Conservation (phyloP, 2,113 vertebrate species). For the Kryptolebias marmoratus region DNA sequence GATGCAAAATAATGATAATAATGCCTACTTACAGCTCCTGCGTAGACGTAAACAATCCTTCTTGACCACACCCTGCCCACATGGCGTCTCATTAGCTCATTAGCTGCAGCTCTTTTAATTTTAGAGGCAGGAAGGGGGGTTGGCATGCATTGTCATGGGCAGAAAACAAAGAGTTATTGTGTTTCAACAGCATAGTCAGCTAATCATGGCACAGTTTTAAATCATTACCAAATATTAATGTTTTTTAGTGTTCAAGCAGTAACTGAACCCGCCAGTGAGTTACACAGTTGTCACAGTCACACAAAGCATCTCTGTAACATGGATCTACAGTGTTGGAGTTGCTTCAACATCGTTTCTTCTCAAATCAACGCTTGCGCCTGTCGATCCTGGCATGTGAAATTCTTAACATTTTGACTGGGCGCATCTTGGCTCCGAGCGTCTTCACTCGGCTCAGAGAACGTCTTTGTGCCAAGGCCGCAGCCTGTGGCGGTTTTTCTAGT, state of each 20-base stretch:
- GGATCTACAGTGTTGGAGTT: conserved; percentile 31
- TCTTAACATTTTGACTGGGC: conserved; percentile 82
- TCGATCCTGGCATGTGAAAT: conserved; percentile 80
- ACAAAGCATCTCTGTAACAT: conserved; percentile 19
- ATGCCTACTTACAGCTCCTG: conserved; percentile 78
- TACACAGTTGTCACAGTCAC: conserved; percentile 31
- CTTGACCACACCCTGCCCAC: conserved; percentile 68
- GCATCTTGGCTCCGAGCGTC: conserved; percentile 80
- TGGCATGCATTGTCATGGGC: conserved; percentile 2
- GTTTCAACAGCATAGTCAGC: not conserved
- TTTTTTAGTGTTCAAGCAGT: not conserved
- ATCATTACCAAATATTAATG: not conserved
- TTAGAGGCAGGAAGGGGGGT: conserved; percentile 17
- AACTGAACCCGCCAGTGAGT: conserved; percentile 7
- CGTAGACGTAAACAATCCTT: conserved; percentile 71
- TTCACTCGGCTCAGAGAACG: conserved; percentile 78
- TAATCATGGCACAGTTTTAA: not conserved
- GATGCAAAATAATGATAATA: conserved; percentile 95
- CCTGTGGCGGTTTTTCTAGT: conserved; percentile 79
- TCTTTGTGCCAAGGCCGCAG: conserved; percentile 83
- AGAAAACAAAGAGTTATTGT: conserved; percentile 1
- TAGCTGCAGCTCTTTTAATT: conserved; percentile 35
- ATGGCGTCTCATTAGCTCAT: conserved; percentile 40
- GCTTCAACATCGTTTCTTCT: conserved; percentile 74
- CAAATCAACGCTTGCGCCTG: conserved; percentile 76